Percentiles rank a stretch among this genome's conserved stretches.
Conservation (phyloP, 35 echinoderm and acorn worm genomes). For the Lytechinus pictus region DNA sequence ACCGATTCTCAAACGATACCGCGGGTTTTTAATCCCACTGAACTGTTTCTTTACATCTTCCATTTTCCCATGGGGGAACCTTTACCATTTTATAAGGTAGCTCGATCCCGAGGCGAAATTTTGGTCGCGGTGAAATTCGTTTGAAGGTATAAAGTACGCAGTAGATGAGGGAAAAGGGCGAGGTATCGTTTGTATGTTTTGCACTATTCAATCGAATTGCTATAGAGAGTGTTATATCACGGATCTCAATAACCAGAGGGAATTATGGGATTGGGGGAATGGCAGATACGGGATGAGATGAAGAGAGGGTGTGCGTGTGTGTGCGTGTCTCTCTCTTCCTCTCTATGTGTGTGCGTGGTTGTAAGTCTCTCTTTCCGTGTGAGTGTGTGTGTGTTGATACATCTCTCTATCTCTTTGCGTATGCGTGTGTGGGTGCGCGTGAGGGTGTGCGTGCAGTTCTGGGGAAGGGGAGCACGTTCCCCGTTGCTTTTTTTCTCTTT, state of each 20-base stretch:
- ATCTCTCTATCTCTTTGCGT: too few relatives aligned
- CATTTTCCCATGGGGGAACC: background rate
- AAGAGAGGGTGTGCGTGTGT: background rate
- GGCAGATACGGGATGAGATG: background rate
- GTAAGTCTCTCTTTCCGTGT: too few relatives aligned
- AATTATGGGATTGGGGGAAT: background rate
- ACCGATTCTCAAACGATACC: conserved; percentile 21
- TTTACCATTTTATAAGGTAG: background rate
- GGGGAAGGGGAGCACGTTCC: too few relatives aligned
- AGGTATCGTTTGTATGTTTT: conserved; percentile 30
- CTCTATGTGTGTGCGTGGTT: too few relatives aligned
- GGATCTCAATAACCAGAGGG: background rate
- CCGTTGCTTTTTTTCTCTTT: too few relatives aligned
- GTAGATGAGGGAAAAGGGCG: background rate
- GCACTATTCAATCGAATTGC: conserved; percentile 28
- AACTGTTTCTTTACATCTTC: conserved; percentile 23
- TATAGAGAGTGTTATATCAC: background rate
- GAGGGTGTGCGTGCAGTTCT: too few relatives aligned
- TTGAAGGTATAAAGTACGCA: conserved; percentile 20
- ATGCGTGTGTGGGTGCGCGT: too few relatives aligned
- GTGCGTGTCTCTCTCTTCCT: too few relatives aligned
- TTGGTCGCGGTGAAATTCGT: conserved; percentile 6
- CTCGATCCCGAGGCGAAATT: conserved; percentile 8
- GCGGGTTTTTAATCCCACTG: conserved; percentile 14
- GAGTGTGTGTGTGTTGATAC: too few relatives aligned